These are phyloP conservation scores for Agrypnia vestita DNA, from an alignment of 1,140 invertebrate genomes.

Conservation along the genomic window DNA sequence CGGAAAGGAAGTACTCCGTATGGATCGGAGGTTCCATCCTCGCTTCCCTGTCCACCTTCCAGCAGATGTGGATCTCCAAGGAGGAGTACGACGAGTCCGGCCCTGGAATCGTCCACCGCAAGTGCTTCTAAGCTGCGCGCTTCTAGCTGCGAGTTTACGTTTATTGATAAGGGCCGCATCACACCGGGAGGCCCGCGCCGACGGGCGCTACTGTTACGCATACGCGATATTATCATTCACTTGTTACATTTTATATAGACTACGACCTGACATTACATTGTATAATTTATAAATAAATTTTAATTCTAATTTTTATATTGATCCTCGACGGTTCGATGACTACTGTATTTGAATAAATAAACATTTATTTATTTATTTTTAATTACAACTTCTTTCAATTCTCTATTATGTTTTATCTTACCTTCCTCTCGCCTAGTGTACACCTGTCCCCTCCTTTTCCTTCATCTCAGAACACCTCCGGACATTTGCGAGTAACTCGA, in stretches of 20 bases:
- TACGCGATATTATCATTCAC: constrained; percentile 58
- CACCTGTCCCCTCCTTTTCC: constrained; percentile 4
- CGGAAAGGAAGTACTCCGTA: constrained; percentile 94
- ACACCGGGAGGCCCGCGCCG: constrained; percentile 92
- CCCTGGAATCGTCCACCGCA: constrained; percentile 93
- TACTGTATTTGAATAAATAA: constrained; percentile 62
- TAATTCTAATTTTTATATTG: constrained; percentile 62
- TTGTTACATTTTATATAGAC: constrained; percentile 62
- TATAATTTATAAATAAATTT: constrained; percentile 62
- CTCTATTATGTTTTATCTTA: constrained; percentile 41
- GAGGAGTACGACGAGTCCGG: constrained; percentile 95
- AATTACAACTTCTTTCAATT: constrained; percentile 56
- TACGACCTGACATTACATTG: constrained; percentile 61
- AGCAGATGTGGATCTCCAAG: constrained; percentile 93
- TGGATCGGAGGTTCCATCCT: constrained; percentile 93
- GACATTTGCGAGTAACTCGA: constrained; percentile 19
- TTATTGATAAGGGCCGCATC: constrained; percentile 84
- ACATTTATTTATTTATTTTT: constrained; percentile 62
- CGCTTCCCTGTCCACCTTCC: constrained; percentile 88
- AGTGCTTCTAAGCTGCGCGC: constrained; percentile 94
- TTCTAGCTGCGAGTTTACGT: constrained; percentile 86
- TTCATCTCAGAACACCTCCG: background rate
- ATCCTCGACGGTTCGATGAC: constrained; percentile 57
- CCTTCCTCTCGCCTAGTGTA: background rate
- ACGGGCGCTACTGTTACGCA: constrained; percentile 78